Evolutionary conservation across 2,113 vertebrate species (phyloP), one percentile per base, ranked within the genome.

Genomic region (Podilymbus podiceps): DNA sequence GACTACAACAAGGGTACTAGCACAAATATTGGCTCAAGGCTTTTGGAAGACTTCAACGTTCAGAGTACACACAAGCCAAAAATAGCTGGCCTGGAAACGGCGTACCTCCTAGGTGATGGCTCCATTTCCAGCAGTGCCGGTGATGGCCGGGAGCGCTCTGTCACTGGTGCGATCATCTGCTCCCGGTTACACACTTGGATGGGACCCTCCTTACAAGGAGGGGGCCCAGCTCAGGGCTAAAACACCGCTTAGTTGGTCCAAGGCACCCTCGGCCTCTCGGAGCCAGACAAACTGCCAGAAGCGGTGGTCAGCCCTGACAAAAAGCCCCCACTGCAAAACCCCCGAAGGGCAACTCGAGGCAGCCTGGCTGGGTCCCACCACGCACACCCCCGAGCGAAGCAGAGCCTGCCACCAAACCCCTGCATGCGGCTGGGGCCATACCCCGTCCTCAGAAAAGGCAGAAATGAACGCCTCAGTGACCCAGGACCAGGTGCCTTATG

Each of bases 361-460:
- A 50, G 27, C 1, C 3, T 19, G 59, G 27, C 23, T 40, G 44
- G 31, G 15, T 67, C 27, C 44, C 24, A 11, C 58, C 16, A 2
- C 1, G 10, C 27, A 2, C 47, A 27, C 2, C 69, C 69, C 69
- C 4, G 42, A 18, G 40, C 0, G 0, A 68, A 69, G 46, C 69
- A 47, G 64, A 62, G 35, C 44, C 55, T 63, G 42, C 20, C 49
- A n/a, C 58, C 31, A 31, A 27, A 33, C 33, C 56, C 6, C 33
- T 2, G 1, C 0, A 0, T 9, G 47, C 10, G 3, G 19, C 66
- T 71, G 52, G 46, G 58, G 42, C 44, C 56, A 13, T 12, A 2
- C 53, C 5, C 1, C 0, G 6, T 10, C 49, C 78, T n/a, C 69
- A 15, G 17, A 21, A 47, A n/a, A 44, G 35, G 25, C 33, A 35